Conservation (phyloP, 2,113 vertebrate species). For the Notiomystis cincta region DNA sequence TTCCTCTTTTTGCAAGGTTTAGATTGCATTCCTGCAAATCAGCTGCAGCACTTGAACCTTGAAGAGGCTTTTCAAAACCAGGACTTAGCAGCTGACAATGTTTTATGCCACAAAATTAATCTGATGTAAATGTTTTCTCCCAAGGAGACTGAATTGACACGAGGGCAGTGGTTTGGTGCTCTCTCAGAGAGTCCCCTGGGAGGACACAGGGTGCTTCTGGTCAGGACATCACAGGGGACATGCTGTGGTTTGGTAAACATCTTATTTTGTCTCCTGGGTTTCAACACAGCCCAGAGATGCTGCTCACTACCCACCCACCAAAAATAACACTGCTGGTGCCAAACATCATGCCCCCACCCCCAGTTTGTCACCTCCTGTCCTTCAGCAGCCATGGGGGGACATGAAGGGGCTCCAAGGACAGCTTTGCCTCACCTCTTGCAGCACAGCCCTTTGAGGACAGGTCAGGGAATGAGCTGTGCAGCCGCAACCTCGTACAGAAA, state of each 20-base stretch:
- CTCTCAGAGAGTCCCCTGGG: neutral
- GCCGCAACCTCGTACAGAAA: neutral
- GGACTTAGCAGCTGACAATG: neutral
- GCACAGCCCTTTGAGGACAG: neutral
- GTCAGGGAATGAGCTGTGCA: neutral
- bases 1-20: neutral
- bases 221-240: neutral
- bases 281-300: neutral
- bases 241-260: neutral
- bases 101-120: neutral
- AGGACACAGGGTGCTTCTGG: neutral
- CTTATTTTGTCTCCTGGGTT: neutral
- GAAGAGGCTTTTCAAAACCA: neutral
- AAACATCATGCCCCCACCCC: neutral
- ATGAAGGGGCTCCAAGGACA: neutral
- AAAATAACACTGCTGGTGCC: neutral
- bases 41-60: neutral
- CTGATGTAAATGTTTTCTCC: neutral
- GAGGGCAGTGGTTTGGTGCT: neutral
- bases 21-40: neutral
- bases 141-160: accelerated
- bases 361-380: neutral
- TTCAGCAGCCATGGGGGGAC: neutral
- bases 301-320: neutral
- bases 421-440: neutral